A percentile compares a stretch with the other conserved stretches of the same genome.
Conservation (phyloP, 2,888 invertebrate species). For the Lathronympha strigana region DNA sequence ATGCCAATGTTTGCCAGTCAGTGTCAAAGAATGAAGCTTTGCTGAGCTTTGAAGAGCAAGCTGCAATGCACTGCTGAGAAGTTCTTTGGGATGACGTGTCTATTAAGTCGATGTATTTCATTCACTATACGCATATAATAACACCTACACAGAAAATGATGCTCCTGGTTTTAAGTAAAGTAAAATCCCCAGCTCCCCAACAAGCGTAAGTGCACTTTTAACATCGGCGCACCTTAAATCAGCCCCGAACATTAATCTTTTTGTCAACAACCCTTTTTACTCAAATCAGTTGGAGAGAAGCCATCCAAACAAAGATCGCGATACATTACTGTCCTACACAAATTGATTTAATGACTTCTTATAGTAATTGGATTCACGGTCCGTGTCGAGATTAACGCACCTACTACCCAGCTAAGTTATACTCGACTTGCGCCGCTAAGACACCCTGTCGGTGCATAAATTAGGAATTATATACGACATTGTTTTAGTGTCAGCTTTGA, state of each 20-base stretch:
- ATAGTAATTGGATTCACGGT: conserved; percentile 78
- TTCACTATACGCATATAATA: no score
- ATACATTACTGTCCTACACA: conserved; percentile 77
- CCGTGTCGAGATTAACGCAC: conserved; percentile 65
- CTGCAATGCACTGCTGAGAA: no score
- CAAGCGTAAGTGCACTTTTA: conserved; percentile 39
- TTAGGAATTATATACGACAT: conserved; percentile 66
- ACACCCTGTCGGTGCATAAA: conserved; percentile 64
- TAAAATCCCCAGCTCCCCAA: not conserved
- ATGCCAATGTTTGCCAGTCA: no score
- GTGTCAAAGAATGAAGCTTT: no score
- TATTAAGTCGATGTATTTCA: no score
- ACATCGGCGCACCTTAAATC: conserved; percentile 34
- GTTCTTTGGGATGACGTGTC: no score
- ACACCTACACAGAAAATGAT: not conserved
- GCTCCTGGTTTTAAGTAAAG: not conserved
- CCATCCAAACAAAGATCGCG: conserved; percentile 75
- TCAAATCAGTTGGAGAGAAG: conserved; percentile 75
- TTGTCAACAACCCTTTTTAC: conserved; percentile 55
- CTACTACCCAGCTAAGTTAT: conserved; percentile 58
- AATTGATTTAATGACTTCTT: conserved; percentile 80
- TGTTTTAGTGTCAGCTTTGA: conserved; percentile 57
- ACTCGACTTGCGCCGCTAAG: conserved; percentile 46
- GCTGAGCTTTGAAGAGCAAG: no score
- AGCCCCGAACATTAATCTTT: conserved; percentile 33